Base-by-base conservation (phyloP, 1,140 invertebrate species). In the Mycetomoellerius zeteki region DNA sequence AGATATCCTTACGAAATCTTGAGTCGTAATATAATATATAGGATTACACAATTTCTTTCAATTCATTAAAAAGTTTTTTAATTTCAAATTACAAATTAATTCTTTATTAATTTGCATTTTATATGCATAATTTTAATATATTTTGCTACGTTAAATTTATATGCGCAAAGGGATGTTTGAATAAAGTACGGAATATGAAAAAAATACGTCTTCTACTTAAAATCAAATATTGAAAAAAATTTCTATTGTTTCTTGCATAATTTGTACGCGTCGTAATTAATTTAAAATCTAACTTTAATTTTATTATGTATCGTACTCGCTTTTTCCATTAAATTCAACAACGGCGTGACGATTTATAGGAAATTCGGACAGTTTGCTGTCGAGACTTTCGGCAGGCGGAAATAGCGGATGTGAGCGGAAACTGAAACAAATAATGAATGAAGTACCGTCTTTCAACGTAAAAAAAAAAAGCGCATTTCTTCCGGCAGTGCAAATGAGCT, bases 401-500 rank as follows among this genome's bases (percentile, higher is more conserved):
- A 84, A 33, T 19, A 43, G 24, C 50, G 52, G 56, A 73, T 30
- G 21, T 8, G 60, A 54, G 19, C 52, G 88, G 81, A 88, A 88
- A 52, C n/a, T 65, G 27, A 75, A 71, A 62, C 62, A 71, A 58
- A 73, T 52, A 62, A 78, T 24, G 73, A 73, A 78, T 67, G 5
- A 24, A 54, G 37, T 14, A 33, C 72, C 56, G 80, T 81, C 58
- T 69, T 76, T 86, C 69, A 86, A 58, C 67, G 52, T 76, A 47
- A 43, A 82, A 84, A 69, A 75, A 72, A 77, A 89, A 81, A 78
- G 60, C 62, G 12, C 16, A 43, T 69, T 71, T 75, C 75, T 84
- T 89, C 88, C 77, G 69, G 37, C 77, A 56, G 88, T 87, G 85
- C 50, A 87, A 89, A 90, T 77, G 88, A 90, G 73, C 73, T 78